Base-by-base conservation (phyloP, 2,113 vertebrate genomes). In the Nyctereutes procyonoides region DNA sequence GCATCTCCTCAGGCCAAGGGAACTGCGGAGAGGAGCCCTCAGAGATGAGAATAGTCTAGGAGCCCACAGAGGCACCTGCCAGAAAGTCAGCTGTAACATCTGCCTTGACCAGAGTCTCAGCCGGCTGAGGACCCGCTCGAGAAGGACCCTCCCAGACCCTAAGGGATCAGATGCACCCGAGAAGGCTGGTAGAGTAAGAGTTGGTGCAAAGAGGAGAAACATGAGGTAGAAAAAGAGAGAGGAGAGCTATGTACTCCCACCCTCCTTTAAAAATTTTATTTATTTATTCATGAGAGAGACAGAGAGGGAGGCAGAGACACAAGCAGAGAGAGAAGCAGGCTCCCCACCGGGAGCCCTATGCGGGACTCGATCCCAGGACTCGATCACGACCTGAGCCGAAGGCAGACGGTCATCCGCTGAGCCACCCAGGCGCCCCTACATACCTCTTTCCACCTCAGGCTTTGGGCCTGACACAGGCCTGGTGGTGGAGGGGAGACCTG, bases 61-160 rank as follows among this genome's bases (percentile, higher is more conserved):
- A n/a, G 28, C 11, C 1, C 5, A 1, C 22, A 62, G 74, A 28
- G 76, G 55, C 5, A n/a, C 35, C 28, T 7, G 0, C 3, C 14
- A 63, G 38, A 56, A 35, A 55, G 48, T 56, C 65, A 67, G 35
- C 62, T 93, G 43, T 84, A n/a, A 26, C 62, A 10, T 63, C 53
- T 71, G 43, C 71, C 1, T 10, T 26, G 19, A 16, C 55, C 28
- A 56, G 60, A 86, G 35, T 38, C 56, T 20, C 69, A 55, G 32
- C 10, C 26, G 12, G 48, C 76, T 8, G 14, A n/a, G 30, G 11
- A 12, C 17, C 85, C 26, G 71, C 12, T 58, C 8, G 5, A 62
- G 69, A 62, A 63, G 63, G 56, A 63, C 16, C 11, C 8, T n/a
- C 2, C 22, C 4, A 17, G 17, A 26, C 32, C 48, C 22, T 28